These are phyloP conservation scores for Yponomeuta plumbellus DNA, from an alignment of 2,888 invertebrate species.

Conservation along the genomic window DNA sequence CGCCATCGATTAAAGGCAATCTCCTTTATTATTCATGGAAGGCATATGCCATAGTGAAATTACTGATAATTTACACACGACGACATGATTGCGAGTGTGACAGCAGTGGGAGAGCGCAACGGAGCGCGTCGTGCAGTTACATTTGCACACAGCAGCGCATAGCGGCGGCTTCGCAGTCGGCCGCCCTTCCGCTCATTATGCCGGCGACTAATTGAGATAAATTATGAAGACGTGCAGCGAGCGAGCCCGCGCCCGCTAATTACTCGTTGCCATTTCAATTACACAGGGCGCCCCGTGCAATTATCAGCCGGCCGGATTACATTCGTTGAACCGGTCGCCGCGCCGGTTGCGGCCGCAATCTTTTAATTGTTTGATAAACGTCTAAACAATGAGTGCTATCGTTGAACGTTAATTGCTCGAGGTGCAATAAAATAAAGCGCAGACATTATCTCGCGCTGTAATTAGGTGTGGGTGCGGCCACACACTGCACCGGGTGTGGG, in stretches of 20 bases:
- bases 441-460: slow-evolving; percentile 13
- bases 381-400: slow-evolving; percentile 25
- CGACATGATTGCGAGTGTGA: slow-evolving; percentile 12
- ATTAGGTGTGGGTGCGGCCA: slow-evolving; percentile 18
- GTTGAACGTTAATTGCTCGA: slow-evolving; percentile 40
- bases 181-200: slow-evolving; percentile 68
- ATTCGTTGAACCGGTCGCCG: slow-evolving; percentile 4
- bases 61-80: slow-evolving; percentile 11
- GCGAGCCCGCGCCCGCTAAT: slow-evolving; percentile 61
- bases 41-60: slow-evolving; percentile 3
- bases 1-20: slow-evolving; percentile 18
- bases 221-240: slow-evolving; percentile 68
- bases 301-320: not conserved
- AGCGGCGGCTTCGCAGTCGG: slow-evolving; percentile 25
- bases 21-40: not conserved
- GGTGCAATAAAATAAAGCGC: slow-evolving; percentile 34
- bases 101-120: slow-evolving; percentile 20
- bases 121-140: slow-evolving; percentile 21
- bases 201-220: slow-evolving; percentile 69
- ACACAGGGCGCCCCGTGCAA: slow-evolving; percentile 32
- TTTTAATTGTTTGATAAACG: slow-evolving; percentile 7
- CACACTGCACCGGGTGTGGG: slow-evolving; percentile 29
- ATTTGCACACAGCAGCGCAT: slow-evolving; percentile 17
- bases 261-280: slow-evolving; percentile 69
- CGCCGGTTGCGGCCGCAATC: not conserved